Base-by-base conservation (phyloP, 2,113 vertebrate species). In the Malurus elegans region DNA sequence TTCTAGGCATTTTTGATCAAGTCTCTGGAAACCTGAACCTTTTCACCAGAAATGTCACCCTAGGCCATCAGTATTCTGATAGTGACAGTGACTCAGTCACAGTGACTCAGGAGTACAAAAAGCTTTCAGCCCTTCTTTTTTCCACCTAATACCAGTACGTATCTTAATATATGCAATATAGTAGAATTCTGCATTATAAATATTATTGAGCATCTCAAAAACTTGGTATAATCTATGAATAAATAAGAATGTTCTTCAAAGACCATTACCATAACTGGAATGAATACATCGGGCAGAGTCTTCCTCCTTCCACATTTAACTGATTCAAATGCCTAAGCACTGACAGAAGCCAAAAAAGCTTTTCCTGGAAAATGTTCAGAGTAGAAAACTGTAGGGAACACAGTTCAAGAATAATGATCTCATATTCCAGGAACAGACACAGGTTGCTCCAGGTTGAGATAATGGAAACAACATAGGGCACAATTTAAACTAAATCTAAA, bases 401-500 rank as follows among this genome's bases (percentile, higher is more conserved):
- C n/a, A 81, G 70, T 26, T 92, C 58, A 81, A 90, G 65, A 95
- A 92, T 47, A 79, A 94, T 84, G 57, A 81, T 79, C 64, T 79
- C 53, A 75, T 87, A 81, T 91, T 85, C 88, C 83, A 93, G 80
- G 57, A 97, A 94, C 8, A 95, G 90, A 87, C 61, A 90, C 13
- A 56, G 38, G 62, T 62, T 94, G 61, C 66, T 92, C 12, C 24
- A 83, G 74, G 66, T 54, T 91, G 79, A 94, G 66, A 74, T 86
- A 96, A 87, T 79, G 64, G 67, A 96, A 94, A 83, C 58, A 89
- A 91, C 80, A 82, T 89, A 73, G 36, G 25, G 36, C 54, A 60
- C 80, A 70, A 71, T 80, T 97, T 80, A 93, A 91, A 50, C 40
- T 69, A 86, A 91, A 90, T 74, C 61, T 93, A 92, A 95, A 88